Conservation (phyloP, 2,113 vertebrate species). For the Paratilapia polleni region DNA sequence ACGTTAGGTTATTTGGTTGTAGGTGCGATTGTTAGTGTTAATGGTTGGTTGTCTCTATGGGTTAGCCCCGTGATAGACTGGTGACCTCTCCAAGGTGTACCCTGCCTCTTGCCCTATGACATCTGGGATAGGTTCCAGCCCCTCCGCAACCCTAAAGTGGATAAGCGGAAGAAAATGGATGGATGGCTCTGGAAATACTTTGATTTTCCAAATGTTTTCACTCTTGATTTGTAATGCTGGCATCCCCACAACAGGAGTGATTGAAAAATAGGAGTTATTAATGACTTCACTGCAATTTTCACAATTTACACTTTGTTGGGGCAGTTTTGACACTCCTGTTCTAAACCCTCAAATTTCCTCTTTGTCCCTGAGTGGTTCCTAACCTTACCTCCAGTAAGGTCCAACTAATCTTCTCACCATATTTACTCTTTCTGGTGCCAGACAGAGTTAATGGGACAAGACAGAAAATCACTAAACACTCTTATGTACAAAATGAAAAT, state of each 20-base stretch:
- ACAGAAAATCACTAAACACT: background rate
- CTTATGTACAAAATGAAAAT: background rate
- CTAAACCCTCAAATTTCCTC: background rate
- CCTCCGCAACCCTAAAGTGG: background rate
- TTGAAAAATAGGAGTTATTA: background rate
- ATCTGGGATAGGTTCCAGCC: background rate
- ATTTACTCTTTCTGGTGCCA: background rate
- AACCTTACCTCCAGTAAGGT: background rate
- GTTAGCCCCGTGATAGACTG: no score
- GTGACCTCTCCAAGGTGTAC: background rate
- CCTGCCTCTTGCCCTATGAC: background rate
- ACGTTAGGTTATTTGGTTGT: background rate
- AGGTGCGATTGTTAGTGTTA: background rate
- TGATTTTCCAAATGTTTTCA: background rate
- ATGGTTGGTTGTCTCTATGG: no score
- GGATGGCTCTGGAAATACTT: background rate
- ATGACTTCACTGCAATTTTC: background rate
- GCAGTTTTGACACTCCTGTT: background rate
- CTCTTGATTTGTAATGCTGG: background rate
- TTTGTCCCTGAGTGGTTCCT: background rate
- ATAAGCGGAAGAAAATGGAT: background rate
- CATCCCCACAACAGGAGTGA: background rate
- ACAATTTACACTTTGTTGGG: background rate
- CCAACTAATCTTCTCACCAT: background rate
- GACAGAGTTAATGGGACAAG: background rate